Conservation (phyloP, 2,113 vertebrate genomes). For the Thalassarche chlororhynchos region DNA sequence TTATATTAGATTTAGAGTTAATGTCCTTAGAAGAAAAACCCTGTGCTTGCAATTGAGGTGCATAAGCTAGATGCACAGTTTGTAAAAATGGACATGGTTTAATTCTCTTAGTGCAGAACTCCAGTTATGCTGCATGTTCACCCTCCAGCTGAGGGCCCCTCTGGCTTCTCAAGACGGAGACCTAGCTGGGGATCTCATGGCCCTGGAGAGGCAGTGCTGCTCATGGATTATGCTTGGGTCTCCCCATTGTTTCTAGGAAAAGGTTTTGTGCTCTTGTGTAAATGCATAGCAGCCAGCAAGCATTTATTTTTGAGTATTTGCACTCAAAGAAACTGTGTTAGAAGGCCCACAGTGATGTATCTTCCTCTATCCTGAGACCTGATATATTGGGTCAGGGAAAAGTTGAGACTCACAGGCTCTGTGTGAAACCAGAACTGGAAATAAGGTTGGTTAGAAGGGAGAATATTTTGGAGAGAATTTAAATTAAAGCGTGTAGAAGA, state of each 20-base stretch:
- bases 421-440: background rate
- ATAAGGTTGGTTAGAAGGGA: background rate
- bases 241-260: background rate
- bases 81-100: background rate
- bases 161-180: background rate
- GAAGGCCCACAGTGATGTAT: background rate
- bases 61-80: background rate
- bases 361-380: background rate
- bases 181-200: background rate
- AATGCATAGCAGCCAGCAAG: background rate
- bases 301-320: background rate
- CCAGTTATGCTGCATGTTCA: rapidly evolving
- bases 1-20: constrained; percentile 25
- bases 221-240: background rate
- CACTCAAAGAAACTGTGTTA: background rate
- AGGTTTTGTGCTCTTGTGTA: background rate
- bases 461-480: background rate
- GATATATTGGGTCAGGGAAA: background rate
- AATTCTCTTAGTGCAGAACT: background rate
- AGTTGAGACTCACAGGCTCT: background rate
- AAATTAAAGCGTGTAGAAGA: background rate
- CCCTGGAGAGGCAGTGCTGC: background rate
- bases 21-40: background rate
- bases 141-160: rapidly evolving
- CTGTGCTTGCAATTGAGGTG: background rate